Base-by-base conservation (phyloP, 2,113 vertebrate species). In the Neogobius melanostomus region DNA sequence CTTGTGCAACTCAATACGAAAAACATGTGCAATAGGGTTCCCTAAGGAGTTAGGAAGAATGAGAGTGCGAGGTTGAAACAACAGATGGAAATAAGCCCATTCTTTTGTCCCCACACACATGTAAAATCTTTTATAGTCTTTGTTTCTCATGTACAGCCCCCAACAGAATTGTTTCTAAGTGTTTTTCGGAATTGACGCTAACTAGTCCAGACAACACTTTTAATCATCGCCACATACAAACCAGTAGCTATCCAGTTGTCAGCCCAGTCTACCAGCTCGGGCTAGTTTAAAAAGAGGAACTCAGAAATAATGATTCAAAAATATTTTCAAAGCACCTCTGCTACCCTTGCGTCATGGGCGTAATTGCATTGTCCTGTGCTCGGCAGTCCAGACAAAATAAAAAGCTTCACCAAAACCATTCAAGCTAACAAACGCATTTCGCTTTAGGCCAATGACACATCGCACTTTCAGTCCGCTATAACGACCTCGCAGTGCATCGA, bases 381-480 rank as follows among this genome's bases (percentile, higher is more conserved):
- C 80, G 80, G 76, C 79, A 69, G 81, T 83, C 81, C 83, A 89
- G 82, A 85, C 76, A 69, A 83, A 63, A 36, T 5, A 36, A 36
- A 83, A 68, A 59, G 82, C 65, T 87, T 90, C 85, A 81, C 79
- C 69, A 80, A 89, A 28, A 88, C 87, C 88, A 72, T 53, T 74
- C 70, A 77, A 46, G 12, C 68, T 74, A 87, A 88, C 81, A 87
- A 88, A 88, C 80, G 68, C 74, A 74, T 77, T 81, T 81, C 42
- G 85, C 89, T 91, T 82, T 82, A 87, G 87, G 88, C 92, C 72
- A 62, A 83, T 83, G 81, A 84, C 82, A 83, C 66, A 72, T 79
- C 87, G 80, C 84, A 78, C 75, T 79, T 84, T 72, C 79, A 45
- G 75, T 67, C 75, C 72, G 52, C 75, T 43, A 83, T 92, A 91